Evolutionary conservation across 2,888 invertebrate genomes (phyloP).

Genomic region (Syrista parreyssii): DNA sequence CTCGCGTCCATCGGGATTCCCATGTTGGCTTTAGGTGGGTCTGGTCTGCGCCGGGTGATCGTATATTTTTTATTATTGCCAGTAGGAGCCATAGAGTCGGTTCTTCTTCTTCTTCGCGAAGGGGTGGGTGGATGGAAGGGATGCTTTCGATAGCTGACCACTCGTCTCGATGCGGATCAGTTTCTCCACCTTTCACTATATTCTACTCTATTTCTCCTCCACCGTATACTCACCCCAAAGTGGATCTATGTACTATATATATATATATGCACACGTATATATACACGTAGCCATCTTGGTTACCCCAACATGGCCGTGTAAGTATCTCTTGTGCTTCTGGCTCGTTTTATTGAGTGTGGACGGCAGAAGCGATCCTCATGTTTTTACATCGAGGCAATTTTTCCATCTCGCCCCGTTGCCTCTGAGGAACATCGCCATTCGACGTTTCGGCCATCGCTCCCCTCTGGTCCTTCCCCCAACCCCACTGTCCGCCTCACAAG

Average conservation of each 20-base stretch:
- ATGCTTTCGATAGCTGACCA: conserved; percentile 62
- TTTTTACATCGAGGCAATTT: conserved; percentile 67
- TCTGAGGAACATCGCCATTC: conserved; percentile 50
- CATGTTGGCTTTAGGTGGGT: conserved; percentile 40
- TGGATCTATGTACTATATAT: conserved; percentile 9
- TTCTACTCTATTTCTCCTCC: conserved; percentile 14
- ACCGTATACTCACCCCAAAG: not conserved
- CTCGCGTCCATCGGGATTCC: conserved; percentile 34
- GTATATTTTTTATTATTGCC: conserved; percentile 65
- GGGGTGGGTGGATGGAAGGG: conserved; percentile 28
- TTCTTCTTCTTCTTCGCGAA: conserved; percentile 10
- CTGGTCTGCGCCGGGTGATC: conserved; percentile 44
- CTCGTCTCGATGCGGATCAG: conserved; percentile 49
- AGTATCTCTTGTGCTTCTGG: conserved; percentile 34
- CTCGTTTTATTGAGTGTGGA: conserved; percentile 63
- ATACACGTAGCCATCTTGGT: not conserved
- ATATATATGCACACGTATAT: conserved; percentile 19
- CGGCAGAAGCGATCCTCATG: conserved; percentile 62
- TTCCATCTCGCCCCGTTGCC: conserved; percentile 63
- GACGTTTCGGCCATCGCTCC: conserved; percentile 35
- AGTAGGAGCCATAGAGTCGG: conserved; percentile 38
- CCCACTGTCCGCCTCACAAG: conserved; percentile 20
- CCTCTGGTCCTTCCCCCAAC: not conserved
- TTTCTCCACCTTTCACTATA: conserved; percentile 20
- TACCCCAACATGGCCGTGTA: not conserved